Base-by-base conservation (phyloP, 2,888 invertebrate species). In the Sarcophaga caerulescens region DNA sequence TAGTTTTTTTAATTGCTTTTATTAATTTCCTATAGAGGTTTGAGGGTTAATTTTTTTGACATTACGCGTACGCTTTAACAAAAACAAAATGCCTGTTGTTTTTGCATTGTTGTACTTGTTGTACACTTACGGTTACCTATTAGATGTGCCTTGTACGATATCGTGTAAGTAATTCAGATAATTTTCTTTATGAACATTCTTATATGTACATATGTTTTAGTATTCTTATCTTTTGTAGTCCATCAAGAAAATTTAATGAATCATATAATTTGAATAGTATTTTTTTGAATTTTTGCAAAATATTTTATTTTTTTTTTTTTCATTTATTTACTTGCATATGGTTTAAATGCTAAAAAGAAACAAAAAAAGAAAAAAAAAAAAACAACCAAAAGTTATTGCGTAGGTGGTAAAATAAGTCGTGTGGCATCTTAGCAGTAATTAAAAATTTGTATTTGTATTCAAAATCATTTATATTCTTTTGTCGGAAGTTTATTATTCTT, bases 401-500 rank as follows among this genome's bases (percentile, higher is more conserved):
- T 82, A 82, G 82, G 82, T 77, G 82, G 10, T 59, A 23, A 60
- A 70, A 60, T 63, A 77, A 82, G 66, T 77, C 82, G 82, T 82
- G 82, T 82, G 76, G 65, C 76, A 71, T 82, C 76, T 71, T 65
- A 59, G 47, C 76, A 71, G 63, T 70, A 65, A 77, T 71, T 82
- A 71, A 65, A 65, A 66, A 76, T 63, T 82, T 59, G 45, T 68
- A 66, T 44, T 63, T 66, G 3, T 74, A 68, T 17, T 59, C 35
- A 17, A 45, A 60, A 65, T 68, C 17, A 73, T 45, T 60, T 81
- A 25, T 45, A 60, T 82, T 82, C 62, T 59, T 81, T 70, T 82
- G 76, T 66, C 60, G 70, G 35, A 70, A 76, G 19, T n/a, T 73
- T 71, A 35, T 66, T 66, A n/a, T 66, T 44, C 5, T n/a, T n/a